These are phyloP conservation scores for Halotydeus destructor DNA, from an alignment of 1,140 invertebrate genomes.

Conservation along the genomic window DNA sequence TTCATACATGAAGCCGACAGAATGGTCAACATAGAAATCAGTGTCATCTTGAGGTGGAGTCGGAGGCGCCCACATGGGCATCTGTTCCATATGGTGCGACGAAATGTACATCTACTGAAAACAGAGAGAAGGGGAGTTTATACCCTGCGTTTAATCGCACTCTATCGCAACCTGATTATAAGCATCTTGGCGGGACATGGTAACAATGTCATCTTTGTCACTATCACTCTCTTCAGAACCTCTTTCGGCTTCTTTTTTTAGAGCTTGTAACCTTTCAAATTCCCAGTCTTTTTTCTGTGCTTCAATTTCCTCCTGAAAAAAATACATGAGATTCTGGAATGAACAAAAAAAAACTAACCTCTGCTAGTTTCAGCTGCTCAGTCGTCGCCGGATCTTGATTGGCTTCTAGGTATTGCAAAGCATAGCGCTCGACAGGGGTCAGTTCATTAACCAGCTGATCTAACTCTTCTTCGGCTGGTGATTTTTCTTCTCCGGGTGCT, in stretches of 20 bases:
- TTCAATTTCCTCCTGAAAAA: slow-evolving; percentile 45
- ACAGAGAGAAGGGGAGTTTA: slow-evolving; percentile 12
- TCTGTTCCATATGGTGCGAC: slow-evolving; percentile 25
- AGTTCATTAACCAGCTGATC: slow-evolving; percentile 55
- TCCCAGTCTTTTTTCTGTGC: slow-evolving; percentile 87
- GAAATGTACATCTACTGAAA: slow-evolving; percentile 25
- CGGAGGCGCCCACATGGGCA: slow-evolving; percentile 70
- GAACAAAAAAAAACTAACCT: slow-evolving; percentile 31
- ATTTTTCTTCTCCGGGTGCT: slow-evolving; percentile 37
- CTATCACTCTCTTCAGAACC: slow-evolving; percentile 2
- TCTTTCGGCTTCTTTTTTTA: slow-evolving; percentile 31
- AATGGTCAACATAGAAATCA: slow-evolving; percentile 73
- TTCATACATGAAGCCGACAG: slow-evolving; percentile 63
- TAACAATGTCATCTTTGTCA: slow-evolving; percentile 36
- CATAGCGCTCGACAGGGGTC: slow-evolving; percentile 74
- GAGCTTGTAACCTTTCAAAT: slow-evolving; percentile 44
- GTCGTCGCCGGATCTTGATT: slow-evolving; percentile 60
- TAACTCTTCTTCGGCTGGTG: slow-evolving; percentile 61
- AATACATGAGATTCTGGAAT: background rate
- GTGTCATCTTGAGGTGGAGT: slow-evolving; percentile 56
- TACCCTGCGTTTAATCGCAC: slow-evolving; percentile 31
- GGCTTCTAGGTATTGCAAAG: slow-evolving; percentile 70
- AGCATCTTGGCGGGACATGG: slow-evolving; percentile 46
- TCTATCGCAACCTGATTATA: slow-evolving; percentile 63
- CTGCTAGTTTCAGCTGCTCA: slow-evolving; percentile 62